Evolutionary conservation across 1,140 invertebrate genomes (phyloP), one percentile per base, ranked within the genome.

Genomic region (Protaetia brevitarsis): DNA sequence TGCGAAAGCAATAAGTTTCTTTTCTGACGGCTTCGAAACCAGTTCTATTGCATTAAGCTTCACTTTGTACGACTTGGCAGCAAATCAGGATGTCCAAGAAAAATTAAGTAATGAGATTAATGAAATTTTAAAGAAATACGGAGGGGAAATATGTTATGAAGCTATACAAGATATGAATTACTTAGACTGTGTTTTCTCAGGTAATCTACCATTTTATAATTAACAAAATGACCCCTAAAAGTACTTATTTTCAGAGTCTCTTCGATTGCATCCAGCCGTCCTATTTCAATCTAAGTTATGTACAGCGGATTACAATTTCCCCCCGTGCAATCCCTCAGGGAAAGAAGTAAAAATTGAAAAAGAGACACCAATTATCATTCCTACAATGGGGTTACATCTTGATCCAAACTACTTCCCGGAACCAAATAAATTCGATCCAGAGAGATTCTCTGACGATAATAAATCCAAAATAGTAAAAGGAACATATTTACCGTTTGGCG

Each of bases 401-500:
- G 79, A 85, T 66, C 69, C 76, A 6, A 66, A 80, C 11, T 74
- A 76, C 36, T 88, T 79, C 69, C 79, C 83, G 16, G 77, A 87
- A 62, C 85, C 86, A 3, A 79, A 85, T 19, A 72, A 71, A 11
- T 88, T 85, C 72, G 76, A 86, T 71, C 86, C 86, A 0, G 83
- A 87, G 34, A 73, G 85, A 60, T 88, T 87, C 72, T 69, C 78
- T 37, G 78, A 80, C 5, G 28, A 64, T 16, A 67, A 68, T 26
- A 65, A 64, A 63, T 11, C 30, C 3, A 65, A 51, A 16, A 68
- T 67, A 75, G 79, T 4, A 65, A 80, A 64, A n/a, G 78, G 72
- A 26, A 65, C 76, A 1, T 85, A 75, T 71, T 60, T 85, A 45
- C 81, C 84, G 4, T 86, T 86, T 69, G 83, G 84, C 10, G 71